Evolutionary conservation across 1,140 invertebrate genomes (phyloP), one percentile per base, ranked within the genome.

Genomic region (Polypedilum pembai): DNA sequence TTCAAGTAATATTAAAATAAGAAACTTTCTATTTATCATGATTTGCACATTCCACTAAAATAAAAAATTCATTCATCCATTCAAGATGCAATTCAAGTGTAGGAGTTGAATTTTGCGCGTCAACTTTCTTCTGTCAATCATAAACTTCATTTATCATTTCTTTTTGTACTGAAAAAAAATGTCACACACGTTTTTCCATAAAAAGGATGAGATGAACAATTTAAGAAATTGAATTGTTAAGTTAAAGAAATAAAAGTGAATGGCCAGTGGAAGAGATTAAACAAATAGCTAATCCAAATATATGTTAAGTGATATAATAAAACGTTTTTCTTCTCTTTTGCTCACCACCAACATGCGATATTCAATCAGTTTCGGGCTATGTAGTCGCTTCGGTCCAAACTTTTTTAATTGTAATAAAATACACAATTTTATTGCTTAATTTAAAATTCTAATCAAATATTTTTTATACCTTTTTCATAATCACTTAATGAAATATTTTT

Each of bases 51-150:
- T 56, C 45, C 12, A n/a, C 45, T 15, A 15, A 56, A 56, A 15
- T 56, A 15, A 56, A 12, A 56, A 12, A n/a, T 56, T 56, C 5
- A 33, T 33, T 33, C 24, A 33, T 33, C 12, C 45, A 56, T 1
- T 56, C 4, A 56, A 45, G 8, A 56, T 56, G 45, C 45, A 56
- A 4, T n/a, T 2, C 12, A 4, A 56, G 12, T 56, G 45, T 56
- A 56, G 45, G 45, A 12, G 45, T 56, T 56, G n/a, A n/a, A n/a
- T n/a, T n/a, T n/a, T n/a, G n/a, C n/a, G n/a, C n/a, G n/a, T n/a
- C n/a, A 56, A 56, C 65, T 69, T 69, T 69, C 65, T 69, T 69
- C 65, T 69, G 65, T 69, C 65, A 69, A 69, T 69, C 65, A 69
- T 20, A 20, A 69, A 20, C 8, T 69, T 69, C 17, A 18, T 12